Conservation (phyloP, 2,797 vertebrate species). For the Gobionotothen gibberifrons region DNA sequence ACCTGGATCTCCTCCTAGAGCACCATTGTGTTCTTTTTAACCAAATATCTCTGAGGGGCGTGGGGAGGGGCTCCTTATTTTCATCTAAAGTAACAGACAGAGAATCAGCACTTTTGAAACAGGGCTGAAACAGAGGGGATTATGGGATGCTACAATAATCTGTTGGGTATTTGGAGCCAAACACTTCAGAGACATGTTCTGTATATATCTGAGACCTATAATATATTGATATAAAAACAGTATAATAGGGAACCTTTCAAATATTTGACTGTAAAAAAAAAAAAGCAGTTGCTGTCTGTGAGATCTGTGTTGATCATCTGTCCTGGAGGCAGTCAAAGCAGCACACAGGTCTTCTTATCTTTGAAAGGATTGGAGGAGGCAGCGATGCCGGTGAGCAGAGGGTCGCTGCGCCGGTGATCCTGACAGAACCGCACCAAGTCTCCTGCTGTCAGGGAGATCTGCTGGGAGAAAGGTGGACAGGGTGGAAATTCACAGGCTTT, state of each 20-base stretch:
- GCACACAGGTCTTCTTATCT: constrained; percentile 87
- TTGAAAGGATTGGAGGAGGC: constrained; percentile 88
- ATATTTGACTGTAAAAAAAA: not conserved
- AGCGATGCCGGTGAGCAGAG: constrained; percentile 86
- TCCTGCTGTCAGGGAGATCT: constrained; percentile 87
- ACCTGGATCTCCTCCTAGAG: too few relatives aligned
- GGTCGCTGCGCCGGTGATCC: constrained; percentile 85
- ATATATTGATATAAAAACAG: too few relatives aligned
- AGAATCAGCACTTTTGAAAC: too few relatives aligned
- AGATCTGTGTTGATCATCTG: not conserved
- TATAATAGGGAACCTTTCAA: not conserved
- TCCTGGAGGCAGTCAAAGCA: constrained; percentile 71
- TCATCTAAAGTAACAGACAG: too few relatives aligned
- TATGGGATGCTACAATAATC: too few relatives aligned
- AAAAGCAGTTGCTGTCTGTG: not conserved
- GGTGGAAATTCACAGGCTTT: not conserved
- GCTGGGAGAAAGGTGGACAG: constrained; percentile 19
- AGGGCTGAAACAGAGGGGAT: too few relatives aligned
- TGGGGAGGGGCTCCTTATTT: too few relatives aligned
- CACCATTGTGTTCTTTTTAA: too few relatives aligned
- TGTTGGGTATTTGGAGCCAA: too few relatives aligned
- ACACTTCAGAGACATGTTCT: too few relatives aligned
- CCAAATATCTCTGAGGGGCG: too few relatives aligned
- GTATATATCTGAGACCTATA: too few relatives aligned
- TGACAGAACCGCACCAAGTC: constrained; percentile 87